Base-by-base conservation (phyloP, 2,113 vertebrate species). In the Hemiscyllium ocellatum region DNA sequence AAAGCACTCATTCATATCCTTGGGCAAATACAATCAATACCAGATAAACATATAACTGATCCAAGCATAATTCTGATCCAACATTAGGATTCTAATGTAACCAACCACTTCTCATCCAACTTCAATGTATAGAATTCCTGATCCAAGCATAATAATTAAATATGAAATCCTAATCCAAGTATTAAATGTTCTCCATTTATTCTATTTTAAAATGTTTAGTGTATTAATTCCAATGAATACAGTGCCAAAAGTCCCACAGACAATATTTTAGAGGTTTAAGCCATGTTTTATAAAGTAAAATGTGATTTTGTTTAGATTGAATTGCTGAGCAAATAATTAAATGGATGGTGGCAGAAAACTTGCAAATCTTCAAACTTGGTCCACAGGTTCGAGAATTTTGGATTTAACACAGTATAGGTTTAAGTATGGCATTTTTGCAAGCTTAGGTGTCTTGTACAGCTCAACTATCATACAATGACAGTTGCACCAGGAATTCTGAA, bases 11-110 rank as follows among this genome's bases (percentile, higher is more conserved):
- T 37, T 93, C n/a, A 93, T 66, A 68, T 93, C 89, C 89, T 66
- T 93, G 33, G 89, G 65, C 89, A 93, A 93, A 93, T 93, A 93
- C 89, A 93, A 93, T 66, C 89, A 93, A 93, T 66, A 66, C 56
- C 89, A 93, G n/a, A 68, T 93, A 93, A 93, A 93, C 89, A 93
- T 37, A 37, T n/a, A 93, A 65, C 61, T 66, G 61, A 20, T 93
- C 61, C 89, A 93, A 93, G 89, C 89, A 66, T 66, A 65, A 37
- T 93, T 66, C 33, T 66, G 89, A 66, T 93, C 61, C 89, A 93
- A 68, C 61, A 20, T 68, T 68, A 66, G 89, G 33, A 19, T 66
- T 93, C 89, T 37, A 93, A n/a, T 37, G 65, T 93, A 93, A 66
- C 61, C 66, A 91, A 93, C 89, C 61, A 93, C 89, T 66, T 93